Base-by-base conservation (phyloP, 2,113 vertebrate genomes). In the Cyrtonyx montezumae region DNA sequence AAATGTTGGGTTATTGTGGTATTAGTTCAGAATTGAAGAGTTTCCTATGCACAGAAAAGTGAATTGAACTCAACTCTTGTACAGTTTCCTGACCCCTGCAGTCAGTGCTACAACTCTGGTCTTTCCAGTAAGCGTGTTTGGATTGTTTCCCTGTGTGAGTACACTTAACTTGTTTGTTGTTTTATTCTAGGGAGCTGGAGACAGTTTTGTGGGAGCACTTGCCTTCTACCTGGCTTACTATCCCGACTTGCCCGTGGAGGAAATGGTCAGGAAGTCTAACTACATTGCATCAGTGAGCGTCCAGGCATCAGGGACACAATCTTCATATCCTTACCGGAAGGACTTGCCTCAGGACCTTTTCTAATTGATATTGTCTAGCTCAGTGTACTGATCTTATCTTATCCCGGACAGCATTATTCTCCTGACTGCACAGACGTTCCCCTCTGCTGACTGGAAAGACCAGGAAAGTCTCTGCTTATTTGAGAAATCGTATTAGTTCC, bases 131-230 rank as follows among this genome's bases (percentile, higher is more conserved):
- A 96, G 87, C 2, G 1, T 23, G 83, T 61, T 18, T 63, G 63
- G 85, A 94, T 84, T 61, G 48, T 71, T 65, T 74, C 96, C 85
- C 61, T 70, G 48, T 59, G 56, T 5, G 3, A 93, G 43, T 62
- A 51, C 3, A 3, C 61, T 89, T 37, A 20, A 21, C 75, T 74
- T 96, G 69, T 96, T 88, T 91, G 25, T 96, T 88, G 36, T 97
- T 96, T 94, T 36, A 68, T 93, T 96, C 96, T 96, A 99, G 99
- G 99, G 99, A 8, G 99, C 99, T 75, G 99, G 99, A 51, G 99
- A 99, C 97, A 99, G 99, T 95, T 99, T 99, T 94, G 98, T 99
- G 66, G 99, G 99, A 67, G 98, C 99, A 0, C 74, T 99, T 96
- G 99, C 99, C 14, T 99, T 99, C 97, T 99, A 99, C 97, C 96